Percentiles rank a stretch among this genome's conserved stretches.
Evolutionary conservation across 2,797 vertebrate species (phyloP).

Genomic region (Eulemur coronatus): DNA sequence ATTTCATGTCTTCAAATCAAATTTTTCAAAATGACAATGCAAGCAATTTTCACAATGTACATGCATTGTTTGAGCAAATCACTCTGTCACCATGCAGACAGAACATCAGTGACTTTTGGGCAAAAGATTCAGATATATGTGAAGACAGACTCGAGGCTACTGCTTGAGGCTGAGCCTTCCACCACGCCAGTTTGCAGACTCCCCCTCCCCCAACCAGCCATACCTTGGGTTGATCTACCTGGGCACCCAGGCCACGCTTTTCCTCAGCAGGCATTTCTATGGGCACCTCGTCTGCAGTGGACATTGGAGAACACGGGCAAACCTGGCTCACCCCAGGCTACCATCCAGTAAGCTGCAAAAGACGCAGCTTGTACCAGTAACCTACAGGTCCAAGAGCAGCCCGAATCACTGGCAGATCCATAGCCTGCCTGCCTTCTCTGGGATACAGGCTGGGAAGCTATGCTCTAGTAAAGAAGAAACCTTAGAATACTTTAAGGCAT

Average conservation of each 20-base stretch:
- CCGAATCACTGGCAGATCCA: accelerated
- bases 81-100: not conserved
- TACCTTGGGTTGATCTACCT: not conserved
- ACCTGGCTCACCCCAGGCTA: not conserved
- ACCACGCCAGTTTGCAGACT: accelerated
- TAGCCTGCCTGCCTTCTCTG: not conserved
- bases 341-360: not conserved
- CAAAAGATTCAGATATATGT: not conserved
- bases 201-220: not conserved
- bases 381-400: not conserved
- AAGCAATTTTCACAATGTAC: not conserved
- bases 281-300: not conserved
- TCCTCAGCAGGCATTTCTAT: not conserved
- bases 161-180: not conserved
- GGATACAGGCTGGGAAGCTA: not conserved
- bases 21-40: not conserved
- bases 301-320: not conserved
- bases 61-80: not conserved
- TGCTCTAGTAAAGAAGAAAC: not conserved
- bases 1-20: not conserved
- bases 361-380: not conserved
- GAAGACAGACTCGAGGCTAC: not conserved
- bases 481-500: not conserved
- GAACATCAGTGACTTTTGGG: accelerated
- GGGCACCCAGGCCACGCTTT: not conserved